Evolutionary conservation across 2,888 invertebrate genomes (phyloP), one percentile per base, ranked within the genome.

Genomic region (Drosophila quinaria): DNA sequence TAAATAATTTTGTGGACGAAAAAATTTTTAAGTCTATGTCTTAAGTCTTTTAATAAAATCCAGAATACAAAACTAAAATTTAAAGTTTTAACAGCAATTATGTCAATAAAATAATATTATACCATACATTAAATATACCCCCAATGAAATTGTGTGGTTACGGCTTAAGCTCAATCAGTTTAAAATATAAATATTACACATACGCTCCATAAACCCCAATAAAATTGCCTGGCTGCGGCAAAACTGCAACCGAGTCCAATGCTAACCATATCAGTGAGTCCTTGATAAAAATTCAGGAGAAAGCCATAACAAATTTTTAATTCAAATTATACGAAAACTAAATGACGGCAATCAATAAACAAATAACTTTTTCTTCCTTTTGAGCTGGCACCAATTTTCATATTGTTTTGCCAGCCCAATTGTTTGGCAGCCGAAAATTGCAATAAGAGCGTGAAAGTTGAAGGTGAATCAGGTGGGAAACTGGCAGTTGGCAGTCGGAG

Each of bases 301-400:
- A 44, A 47, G 46, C 15, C 35, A 29, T n/a, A 35, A 25, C 25
- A 54, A 64, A 58, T 68, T 68, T 58, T 55, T 65, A 64, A 89
- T 70, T 62, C 72, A 61, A 74, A 71, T 82, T 73, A 85, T 81
- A 71, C 70, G 60, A 56, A 80, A 84, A 78, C 59, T 35, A 78
- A 84, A 80, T 78, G 74, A 74, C 67, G 71, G 77, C 86, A 87
- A 86, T 86, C 86, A 83, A 86, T 86, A 86, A 81, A 74, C 81
- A 87, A 87, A 86, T 86, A 83, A 78, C 67, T 80, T 81, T 74
- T 70, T 10, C 17, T 29, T 29, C 8, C 1, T 29, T 19, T 50
- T 35, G 33, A 19, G 63, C 86, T 81, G 85, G 74, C 79, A 85
- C 87, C 81, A 52, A 55, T 78, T 63, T 54, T 64, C 22, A 52